Base-by-base conservation (phyloP, 2,888 invertebrate species). In the Drosophila sordidula region DNA sequence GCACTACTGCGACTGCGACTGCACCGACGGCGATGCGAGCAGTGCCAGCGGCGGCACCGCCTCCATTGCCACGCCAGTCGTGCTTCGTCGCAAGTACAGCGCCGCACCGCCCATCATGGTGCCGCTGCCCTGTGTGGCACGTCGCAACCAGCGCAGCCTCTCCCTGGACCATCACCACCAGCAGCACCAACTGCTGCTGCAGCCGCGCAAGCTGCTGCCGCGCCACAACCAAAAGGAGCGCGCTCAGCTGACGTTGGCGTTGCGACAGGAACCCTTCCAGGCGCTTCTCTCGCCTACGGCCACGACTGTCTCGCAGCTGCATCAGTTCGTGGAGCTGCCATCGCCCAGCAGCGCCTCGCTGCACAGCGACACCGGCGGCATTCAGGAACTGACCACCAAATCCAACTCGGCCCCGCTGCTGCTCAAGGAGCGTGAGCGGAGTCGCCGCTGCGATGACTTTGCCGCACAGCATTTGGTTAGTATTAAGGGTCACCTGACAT, bases 281-380 rank as follows among this genome's bases (percentile, higher is more conserved):
- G 90, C 90, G 50, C 75, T 91, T 70, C 78, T 91, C 62, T 83
- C 91, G 51, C 90, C 91, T 45, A 82, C 69, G 22, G 55, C 86
- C 38, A 70, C 61, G 3, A 55, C 67, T 0, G 36, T 66, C n/a
- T 56, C 75, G 12, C 82, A 91, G 64, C 49, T 87, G 65, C 87
- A 84, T 42, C 90, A 92, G 66, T 91, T 92, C 57, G 89, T 90
- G 62, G 92, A 92, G 69, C 77, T 92, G 69, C 92, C 92, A 14
- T 92, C 92, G 42, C 92, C 92, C 38, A 92, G 92, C 75, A 92
- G 92, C 74, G 92, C 92, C 32, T 92, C 92, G 2, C 68, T 92
- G 75, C 92, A 92, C 81, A 92, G 92, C 80, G 91, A 90, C 65
- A 79, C 91, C 26, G 81, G 85, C 22, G 90, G 89, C 78, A 89